Evolutionary conservation across 2,797 vertebrate species (phyloP).

Genomic region (Amblyraja radiata): DNA sequence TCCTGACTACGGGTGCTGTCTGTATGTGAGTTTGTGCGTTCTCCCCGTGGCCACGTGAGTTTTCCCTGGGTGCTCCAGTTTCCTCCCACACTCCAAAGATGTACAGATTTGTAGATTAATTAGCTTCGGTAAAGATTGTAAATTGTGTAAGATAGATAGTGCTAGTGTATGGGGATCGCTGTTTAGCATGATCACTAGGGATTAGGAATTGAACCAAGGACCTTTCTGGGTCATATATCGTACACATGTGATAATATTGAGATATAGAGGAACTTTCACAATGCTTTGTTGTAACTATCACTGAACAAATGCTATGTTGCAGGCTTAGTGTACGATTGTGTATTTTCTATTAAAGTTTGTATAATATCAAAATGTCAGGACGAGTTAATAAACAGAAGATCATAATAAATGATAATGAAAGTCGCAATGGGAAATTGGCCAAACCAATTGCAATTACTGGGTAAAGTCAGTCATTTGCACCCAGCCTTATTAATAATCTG

Average conservation of each 20-base stretch:
- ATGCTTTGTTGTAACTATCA: neutral
- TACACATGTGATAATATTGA: neutral
- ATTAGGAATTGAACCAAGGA: neutral
- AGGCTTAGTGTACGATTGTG: neutral
- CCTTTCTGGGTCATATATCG: neutral
- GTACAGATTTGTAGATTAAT: too few species aligned
- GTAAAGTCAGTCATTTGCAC: neutral
- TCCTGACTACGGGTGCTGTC: too few species aligned
- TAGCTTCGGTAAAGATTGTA: too few species aligned
- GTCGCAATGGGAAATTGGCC: neutral
- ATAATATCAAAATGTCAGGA: neutral
- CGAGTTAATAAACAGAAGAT: neutral
- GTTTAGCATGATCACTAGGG: neutral
- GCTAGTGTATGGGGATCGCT: too few species aligned
- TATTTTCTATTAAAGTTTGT: neutral
- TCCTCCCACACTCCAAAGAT: too few species aligned
- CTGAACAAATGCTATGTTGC: neutral
- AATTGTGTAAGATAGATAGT: too few species aligned
- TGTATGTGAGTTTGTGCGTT: too few species aligned
- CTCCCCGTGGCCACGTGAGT: too few species aligned
- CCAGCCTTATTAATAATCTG: too few species aligned
- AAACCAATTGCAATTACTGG: neutral
- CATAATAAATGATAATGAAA: too few species aligned
- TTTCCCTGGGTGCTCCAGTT: too few species aligned
- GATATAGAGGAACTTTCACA: neutral